Evolutionary conservation across 2,888 invertebrate species (phyloP).

Genomic region (Pheosia tremula): DNA sequence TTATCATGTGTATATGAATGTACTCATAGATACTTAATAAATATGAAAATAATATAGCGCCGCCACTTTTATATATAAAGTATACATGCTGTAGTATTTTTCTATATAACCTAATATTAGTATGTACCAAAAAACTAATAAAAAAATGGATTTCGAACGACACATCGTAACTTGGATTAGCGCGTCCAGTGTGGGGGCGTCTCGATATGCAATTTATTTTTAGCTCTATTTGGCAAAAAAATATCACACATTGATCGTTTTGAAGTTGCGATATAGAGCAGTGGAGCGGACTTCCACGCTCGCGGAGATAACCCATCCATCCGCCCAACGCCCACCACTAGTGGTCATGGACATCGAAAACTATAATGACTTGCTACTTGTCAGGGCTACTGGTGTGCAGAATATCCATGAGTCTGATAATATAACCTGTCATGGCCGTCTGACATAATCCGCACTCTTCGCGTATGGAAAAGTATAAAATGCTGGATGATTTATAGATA

Average conservation of each 20-base stretch:
- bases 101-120: too few relatives aligned
- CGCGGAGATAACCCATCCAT: constrained; percentile 18
- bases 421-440: not conserved
- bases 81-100: too few relatives aligned
- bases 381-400: not conserved
- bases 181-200: too few relatives aligned
- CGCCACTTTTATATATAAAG: too few relatives aligned
- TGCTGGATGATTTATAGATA: too few relatives aligned
- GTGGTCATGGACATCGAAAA: constrained; percentile 31
- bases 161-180: not conserved
- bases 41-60: too few relatives aligned
- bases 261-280: constrained; percentile 19
- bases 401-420: not conserved
- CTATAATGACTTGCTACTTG: not conserved
- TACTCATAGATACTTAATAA: too few relatives aligned
- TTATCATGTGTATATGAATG: too few relatives aligned
- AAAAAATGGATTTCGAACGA: not conserved
- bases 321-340: constrained; percentile 36
- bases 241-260: constrained; percentile 21
- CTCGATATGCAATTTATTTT: not conserved
- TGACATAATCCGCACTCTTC: too few relatives aligned
- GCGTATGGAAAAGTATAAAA: too few relatives aligned
- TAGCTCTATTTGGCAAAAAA: constrained; percentile 8
- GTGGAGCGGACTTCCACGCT: constrained; percentile 37
- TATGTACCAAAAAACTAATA: too few relatives aligned